Percentiles rank a stretch among this genome's conserved stretches.
These are phyloP conservation scores for Eucera pruinosa DNA, from an alignment of 2,888 invertebrate genomes.

Conservation along the genomic window DNA sequence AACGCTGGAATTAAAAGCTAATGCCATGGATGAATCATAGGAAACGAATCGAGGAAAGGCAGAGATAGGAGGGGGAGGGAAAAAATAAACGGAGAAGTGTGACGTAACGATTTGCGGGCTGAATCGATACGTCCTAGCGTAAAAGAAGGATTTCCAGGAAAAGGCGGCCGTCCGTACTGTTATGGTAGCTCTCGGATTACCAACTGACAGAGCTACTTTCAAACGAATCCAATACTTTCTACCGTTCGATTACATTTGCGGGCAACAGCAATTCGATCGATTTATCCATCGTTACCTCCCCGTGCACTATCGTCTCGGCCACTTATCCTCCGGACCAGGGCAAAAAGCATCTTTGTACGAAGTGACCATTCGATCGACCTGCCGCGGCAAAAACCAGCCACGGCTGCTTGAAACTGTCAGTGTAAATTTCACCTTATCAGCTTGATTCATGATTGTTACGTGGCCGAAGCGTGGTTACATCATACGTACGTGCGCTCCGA, in stretches of 20 bases:
- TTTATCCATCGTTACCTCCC: slow-evolving; percentile 1
- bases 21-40: background rate
- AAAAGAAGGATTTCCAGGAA: slow-evolving; percentile 54
- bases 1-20: background rate
- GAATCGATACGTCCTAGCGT: slow-evolving; percentile 37
- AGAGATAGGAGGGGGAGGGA: no score
- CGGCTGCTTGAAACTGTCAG: background rate
- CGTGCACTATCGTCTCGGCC: slow-evolving; percentile 9
- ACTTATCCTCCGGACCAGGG: slow-evolving; percentile 1
- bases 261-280: slow-evolving; percentile 14
- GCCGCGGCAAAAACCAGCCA: slow-evolving; percentile 1
- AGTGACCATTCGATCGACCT: background rate
- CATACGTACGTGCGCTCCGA: background rate
- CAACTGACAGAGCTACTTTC: slow-evolving; percentile 52
- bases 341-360: slow-evolving; percentile 9
- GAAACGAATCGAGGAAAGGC: background rate
- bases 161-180: slow-evolving; percentile 41
- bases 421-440: slow-evolving; percentile 20
- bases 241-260: slow-evolving; percentile 51
- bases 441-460: slow-evolving; percentile 6
- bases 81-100: background rate
- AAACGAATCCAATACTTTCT: slow-evolving; percentile 63
- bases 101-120: slow-evolving; percentile 25
- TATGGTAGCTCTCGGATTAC: slow-evolving; percentile 57
- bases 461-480: slow-evolving; percentile 6